A percentile compares a stretch with the other conserved stretches of the same genome.
Conservation (phyloP, 2,888 invertebrate species). For the Campoplex nolae region DNA sequence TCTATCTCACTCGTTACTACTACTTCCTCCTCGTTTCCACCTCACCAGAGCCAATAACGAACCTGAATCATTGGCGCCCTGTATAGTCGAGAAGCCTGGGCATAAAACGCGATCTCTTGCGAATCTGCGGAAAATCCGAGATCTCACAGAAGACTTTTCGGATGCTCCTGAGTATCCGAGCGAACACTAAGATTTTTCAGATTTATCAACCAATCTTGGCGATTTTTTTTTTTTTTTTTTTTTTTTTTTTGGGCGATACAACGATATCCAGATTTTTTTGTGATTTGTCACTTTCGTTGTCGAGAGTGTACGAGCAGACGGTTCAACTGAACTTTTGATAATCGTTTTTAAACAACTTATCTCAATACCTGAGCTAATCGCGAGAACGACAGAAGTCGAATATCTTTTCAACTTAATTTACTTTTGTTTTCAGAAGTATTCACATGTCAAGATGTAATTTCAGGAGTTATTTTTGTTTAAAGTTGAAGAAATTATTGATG, state of each 20-base stretch:
- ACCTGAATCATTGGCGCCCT: slow-evolving; percentile 40
- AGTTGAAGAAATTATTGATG: too few species aligned
- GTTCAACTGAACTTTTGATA: neutral
- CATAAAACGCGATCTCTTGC: slow-evolving; percentile 16
- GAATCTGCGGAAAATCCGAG: slow-evolving; percentile 24
- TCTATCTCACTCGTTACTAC: neutral
- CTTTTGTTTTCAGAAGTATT: too few species aligned
- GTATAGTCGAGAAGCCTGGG: neutral
- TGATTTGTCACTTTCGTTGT: neutral
- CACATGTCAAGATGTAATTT: too few species aligned
- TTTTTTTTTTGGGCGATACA: neutral
- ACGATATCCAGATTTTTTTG: neutral
- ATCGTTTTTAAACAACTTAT: neutral
- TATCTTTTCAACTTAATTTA: too few species aligned
- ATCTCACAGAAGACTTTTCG: slow-evolving; percentile 4
- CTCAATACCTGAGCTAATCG: too few species aligned
- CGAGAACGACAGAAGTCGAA: too few species aligned
- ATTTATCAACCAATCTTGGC: neutral
- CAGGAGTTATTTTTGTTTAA: too few species aligned
- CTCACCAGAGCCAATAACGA: slow-evolving; percentile 60
- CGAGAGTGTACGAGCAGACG: neutral
- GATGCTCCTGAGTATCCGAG: slow-evolving; percentile 23
- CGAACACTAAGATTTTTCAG: slow-evolving; percentile 5
- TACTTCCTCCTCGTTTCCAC: slow-evolving; percentile 52
- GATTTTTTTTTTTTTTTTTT: neutral